phyloP scores from a whole-genome alignment of 2,888 invertebrate species.

The Ornithoptera priamus region DNA sequence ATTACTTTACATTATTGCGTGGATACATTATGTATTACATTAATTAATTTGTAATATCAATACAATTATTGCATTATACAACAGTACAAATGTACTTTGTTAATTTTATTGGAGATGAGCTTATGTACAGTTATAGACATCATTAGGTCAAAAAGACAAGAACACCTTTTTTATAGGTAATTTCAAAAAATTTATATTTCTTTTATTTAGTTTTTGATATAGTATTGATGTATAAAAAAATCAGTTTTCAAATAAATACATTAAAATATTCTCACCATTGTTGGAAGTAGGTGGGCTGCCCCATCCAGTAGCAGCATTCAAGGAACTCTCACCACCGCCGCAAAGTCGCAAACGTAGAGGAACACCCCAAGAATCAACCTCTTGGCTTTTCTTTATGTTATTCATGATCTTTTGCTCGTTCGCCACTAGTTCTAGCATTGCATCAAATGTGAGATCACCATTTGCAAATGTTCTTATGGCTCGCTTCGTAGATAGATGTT shows the following conservation, averaged over 20 bases:
- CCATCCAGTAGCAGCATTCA: conserved; percentile 89
- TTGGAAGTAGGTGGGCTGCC: conserved; percentile 86
- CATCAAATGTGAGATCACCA: conserved; percentile 74
- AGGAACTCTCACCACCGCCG: conserved; percentile 90
- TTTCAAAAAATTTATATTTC: no score
- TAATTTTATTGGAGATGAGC: no score
- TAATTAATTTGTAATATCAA: no score
- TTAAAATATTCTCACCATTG: conserved; percentile 68
- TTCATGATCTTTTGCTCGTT: conserved; percentile 57
- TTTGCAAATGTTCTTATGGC: conserved; percentile 63
- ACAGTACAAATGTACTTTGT: no score
- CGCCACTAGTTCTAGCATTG: conserved; percentile 66
- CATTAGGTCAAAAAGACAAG: no score
- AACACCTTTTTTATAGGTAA: no score
- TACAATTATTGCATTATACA: no score
- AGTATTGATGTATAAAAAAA: no score
- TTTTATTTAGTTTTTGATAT: no score
- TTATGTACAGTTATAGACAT: no score
- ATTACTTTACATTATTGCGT: no score
- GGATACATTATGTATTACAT: no score
- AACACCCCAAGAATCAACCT: conserved; percentile 79
- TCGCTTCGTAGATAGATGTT: conserved; percentile 47
- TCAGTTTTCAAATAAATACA: background rate
- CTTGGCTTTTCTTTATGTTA: conserved; percentile 47
- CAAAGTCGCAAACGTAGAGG: conserved; percentile 82